Base-by-base conservation (phyloP, 92 coral and sea anemone genomes). In the Diadumene lineata region DNA sequence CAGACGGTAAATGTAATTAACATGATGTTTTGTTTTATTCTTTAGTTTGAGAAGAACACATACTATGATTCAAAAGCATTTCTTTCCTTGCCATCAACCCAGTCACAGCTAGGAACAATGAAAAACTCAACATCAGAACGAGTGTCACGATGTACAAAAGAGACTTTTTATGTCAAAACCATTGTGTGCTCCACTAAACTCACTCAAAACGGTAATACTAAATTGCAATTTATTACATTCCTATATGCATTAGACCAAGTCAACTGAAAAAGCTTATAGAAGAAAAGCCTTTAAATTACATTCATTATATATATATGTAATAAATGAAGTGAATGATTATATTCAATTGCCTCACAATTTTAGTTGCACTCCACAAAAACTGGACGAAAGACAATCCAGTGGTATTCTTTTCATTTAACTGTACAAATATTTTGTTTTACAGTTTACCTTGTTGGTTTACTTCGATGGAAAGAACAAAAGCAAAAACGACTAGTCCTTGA, bases 401-500 rank as follows among this genome's bases (percentile, higher is more conserved):
- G n/a, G n/a, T n/a, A n/a, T n/a, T n/a, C n/a, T n/a, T n/a, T n/a
- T 38, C 48, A 38, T 13, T 4, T 13, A 38, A 38, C 48, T 31
- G 27, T 33, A n/a, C n/a, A n/a, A n/a, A n/a, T n/a, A n/a, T n/a
- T n/a, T 31, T 22, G 23, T 16, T 70, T 69, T 50, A 16, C 62
- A 94, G 98, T 94, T 66, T 92, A 94, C 64, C 86, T 94, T 48
- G 98, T 94, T 44, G 98, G 98, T 53, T 69, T 94, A 80, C 65
- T 94, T 44, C 84, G 88, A 81, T 94, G 98, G 98, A 82, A 89
- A 55, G 84, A 89, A 21, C 92, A 89, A 69, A 85, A 69, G 30
- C 85, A 79, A 38, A 72, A 89, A 17, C 90, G 89, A 33, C 72
- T 83, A 8, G 98, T 94, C 53, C 80, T 94, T 24, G 79, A 83